These are phyloP conservation scores for Arge pagana DNA, from an alignment of 2,888 invertebrate genomes.

Conservation along the genomic window DNA sequence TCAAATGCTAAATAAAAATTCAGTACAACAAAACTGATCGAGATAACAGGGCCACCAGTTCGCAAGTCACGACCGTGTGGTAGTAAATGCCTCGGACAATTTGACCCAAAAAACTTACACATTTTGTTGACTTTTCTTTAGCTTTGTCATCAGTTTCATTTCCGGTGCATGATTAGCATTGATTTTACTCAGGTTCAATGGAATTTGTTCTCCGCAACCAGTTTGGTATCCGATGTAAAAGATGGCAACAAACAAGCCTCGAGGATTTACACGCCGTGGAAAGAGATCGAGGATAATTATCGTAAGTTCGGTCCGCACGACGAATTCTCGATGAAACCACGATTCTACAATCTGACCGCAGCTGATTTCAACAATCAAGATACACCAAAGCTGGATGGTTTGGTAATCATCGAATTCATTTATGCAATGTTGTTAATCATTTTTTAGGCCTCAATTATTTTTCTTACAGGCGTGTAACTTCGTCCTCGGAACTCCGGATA, in stretches of 20 bases:
- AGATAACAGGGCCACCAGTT: conserved; percentile 56
- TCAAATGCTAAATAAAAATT: conserved; percentile 50
- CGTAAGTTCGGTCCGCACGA: conserved; percentile 67
- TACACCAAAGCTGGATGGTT: conserved; percentile 88
- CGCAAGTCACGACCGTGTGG: conserved; percentile 53
- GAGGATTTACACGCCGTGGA: conserved; percentile 72
- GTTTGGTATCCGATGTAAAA: conserved; percentile 64
- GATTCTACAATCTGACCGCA: conserved; percentile 87
- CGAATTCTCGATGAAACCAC: conserved; percentile 77
- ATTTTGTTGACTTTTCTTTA: no score
- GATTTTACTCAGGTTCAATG: conserved; percentile 67
- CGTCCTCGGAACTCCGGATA: conserved; percentile 89
- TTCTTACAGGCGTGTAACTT: conserved; percentile 86
- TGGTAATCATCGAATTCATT: conserved; percentile 49
- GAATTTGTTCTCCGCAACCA: conserved; percentile 75
- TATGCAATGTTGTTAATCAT: background rate
- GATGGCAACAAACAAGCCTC: conserved; percentile 60
- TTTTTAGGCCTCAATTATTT: conserved; percentile 46
- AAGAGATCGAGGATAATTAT: conserved; percentile 78
- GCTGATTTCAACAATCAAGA: conserved; percentile 77
- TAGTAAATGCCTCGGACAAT: conserved; percentile 54
- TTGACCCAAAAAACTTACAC: no score
- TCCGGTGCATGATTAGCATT: conserved; percentile 4
- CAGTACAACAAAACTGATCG: conserved; percentile 32
- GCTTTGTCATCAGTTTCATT: no score